These are phyloP conservation scores for Ammospiza caudacuta DNA, from an alignment of 2,113 vertebrate species.

Conservation along the genomic window DNA sequence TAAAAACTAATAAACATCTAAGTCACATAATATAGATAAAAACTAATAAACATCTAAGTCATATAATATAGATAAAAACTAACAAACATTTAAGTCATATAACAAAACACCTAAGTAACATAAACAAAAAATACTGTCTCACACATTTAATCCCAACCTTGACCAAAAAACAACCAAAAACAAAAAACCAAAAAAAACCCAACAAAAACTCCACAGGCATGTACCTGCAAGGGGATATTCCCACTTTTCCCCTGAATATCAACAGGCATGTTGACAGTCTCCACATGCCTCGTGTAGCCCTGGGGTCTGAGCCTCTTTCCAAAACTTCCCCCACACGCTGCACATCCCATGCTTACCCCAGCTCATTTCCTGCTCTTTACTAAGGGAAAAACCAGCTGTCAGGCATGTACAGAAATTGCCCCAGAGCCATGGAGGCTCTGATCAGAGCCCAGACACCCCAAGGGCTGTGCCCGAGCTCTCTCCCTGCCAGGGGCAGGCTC, in stretches of 20 bases:
- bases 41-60: background rate
- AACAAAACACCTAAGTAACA: too few relatives aligned
- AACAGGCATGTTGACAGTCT: background rate
- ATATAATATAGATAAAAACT: too few relatives aligned
- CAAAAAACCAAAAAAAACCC: background rate
- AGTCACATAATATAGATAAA: background rate
- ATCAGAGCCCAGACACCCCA: background rate
- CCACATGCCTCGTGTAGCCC: accelerated
- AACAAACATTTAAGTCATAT: too few relatives aligned
- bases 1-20: background rate
- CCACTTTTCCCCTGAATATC: background rate
- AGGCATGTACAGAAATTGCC: background rate
- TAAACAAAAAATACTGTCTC: background rate
- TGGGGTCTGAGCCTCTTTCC: background rate
- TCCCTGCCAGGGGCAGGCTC: background rate
- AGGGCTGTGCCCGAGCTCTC: background rate
- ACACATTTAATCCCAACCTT: background rate
- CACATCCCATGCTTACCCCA: background rate
- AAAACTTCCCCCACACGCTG: background rate
- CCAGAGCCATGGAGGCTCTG: background rate
- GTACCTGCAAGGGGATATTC: background rate
- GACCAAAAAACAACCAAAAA: background rate
- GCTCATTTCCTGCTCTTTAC: background rate
- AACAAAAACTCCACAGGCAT: background rate
- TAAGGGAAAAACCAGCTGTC: background rate